Evolutionary conservation across 2,797 vertebrate species (phyloP).

Genomic region (Galaxias olidus): DNA sequence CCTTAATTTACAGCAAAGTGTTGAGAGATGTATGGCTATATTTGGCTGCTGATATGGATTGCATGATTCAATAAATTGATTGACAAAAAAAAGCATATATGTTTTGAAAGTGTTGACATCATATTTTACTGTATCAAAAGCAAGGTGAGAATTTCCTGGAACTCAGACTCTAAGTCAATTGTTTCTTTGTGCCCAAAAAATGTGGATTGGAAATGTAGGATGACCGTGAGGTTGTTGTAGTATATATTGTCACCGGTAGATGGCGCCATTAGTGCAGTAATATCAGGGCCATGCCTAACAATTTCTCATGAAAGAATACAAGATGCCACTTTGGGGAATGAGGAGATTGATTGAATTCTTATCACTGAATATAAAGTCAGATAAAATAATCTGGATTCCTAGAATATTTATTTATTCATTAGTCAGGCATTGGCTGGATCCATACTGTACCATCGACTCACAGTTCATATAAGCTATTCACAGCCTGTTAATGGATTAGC

Average conservation of each 20-base stretch:
- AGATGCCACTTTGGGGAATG: not conserved
- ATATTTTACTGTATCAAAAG: too few species aligned
- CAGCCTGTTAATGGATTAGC: too few species aligned
- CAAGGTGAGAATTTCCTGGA: too few species aligned
- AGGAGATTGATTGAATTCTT: too few species aligned
- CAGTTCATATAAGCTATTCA: too few species aligned
- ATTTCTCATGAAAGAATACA: not conserved
- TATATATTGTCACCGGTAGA: slow-evolving; percentile 6
- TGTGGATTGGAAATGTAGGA: not conserved
- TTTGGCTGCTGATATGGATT: slow-evolving; percentile 66
- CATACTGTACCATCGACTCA: too few species aligned
- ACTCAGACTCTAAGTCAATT: too few species aligned
- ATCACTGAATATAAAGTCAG: too few species aligned
- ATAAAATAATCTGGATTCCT: too few species aligned
- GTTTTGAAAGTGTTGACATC: too few species aligned
- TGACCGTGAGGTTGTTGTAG: not conserved
- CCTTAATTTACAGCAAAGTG: slow-evolving; percentile 70
- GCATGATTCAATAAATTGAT: slow-evolving; percentile 76
- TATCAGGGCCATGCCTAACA: not conserved
- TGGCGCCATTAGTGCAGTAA: not conserved
- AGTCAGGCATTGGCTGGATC: too few species aligned
- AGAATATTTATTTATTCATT: too few species aligned
- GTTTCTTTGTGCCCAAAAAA: not conserved
- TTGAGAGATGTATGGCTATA: slow-evolving; percentile 65
- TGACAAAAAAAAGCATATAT: slow-evolving; percentile 25